phyloP scores from a whole-genome alignment of 35 echinoderm and acorn worm genomes.

The Ophioderma brevispina region DNA sequence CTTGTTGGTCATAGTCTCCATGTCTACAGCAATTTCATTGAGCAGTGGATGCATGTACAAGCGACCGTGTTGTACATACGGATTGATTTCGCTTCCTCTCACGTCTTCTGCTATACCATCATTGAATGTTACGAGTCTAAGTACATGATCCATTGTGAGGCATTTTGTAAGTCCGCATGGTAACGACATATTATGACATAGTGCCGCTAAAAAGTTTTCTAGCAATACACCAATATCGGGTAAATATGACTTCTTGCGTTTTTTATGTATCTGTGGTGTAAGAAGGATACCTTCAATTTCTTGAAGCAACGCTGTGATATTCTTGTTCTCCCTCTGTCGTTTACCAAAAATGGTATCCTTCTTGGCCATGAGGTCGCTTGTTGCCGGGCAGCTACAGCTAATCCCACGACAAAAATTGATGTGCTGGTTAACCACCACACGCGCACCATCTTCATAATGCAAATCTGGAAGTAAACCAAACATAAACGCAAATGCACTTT shows the following conservation, averaged over 20 bases:
- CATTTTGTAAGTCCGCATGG: conserved; percentile 39
- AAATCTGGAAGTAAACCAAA: conserved; percentile 44
- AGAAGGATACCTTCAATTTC: background rate
- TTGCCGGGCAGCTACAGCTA: conserved; percentile 36
- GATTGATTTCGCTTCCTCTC: background rate
- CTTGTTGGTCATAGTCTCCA: conserved; percentile 34
- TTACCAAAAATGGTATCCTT: conserved; percentile 24
- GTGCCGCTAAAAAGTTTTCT: conserved; percentile 22
- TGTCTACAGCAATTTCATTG: background rate
- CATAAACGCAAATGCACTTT: conserved; percentile 70
- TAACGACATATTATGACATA: conserved; percentile 42
- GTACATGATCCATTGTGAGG: conserved; percentile 12
- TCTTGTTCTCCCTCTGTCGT: background rate
- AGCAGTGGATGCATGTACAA: conserved; percentile 59
- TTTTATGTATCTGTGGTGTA: background rate
- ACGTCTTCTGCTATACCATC: background rate
- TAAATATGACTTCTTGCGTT: background rate
- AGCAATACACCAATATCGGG: conserved; percentile 14
- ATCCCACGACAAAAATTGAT: conserved; percentile 42
- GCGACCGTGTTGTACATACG: conserved; percentile 44
- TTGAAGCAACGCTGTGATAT: background rate
- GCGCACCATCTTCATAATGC: background rate
- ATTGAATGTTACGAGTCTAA: background rate
- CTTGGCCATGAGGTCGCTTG: background rate
- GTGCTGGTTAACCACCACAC: background rate